Conservation (phyloP, 2,888 invertebrate genomes). For the Pachycephus smyrnensis region DNA sequence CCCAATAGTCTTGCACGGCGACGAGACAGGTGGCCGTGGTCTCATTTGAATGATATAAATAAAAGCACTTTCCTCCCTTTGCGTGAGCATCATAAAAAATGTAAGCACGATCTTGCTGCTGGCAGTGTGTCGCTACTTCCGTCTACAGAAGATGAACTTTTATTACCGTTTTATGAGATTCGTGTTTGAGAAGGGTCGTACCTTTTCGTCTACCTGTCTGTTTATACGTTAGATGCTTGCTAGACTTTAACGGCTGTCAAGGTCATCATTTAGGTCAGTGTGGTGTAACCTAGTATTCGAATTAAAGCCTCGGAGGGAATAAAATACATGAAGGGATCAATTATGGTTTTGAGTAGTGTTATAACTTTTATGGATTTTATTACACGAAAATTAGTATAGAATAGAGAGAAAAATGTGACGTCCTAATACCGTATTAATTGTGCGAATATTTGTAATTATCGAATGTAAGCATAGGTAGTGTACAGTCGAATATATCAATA, state of each 20-base stretch:
- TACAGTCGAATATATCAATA: neutral
- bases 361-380: neutral
- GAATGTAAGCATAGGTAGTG: neutral
- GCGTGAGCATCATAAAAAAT: slow-evolving; percentile 23
- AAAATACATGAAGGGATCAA: neutral
- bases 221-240: neutral
- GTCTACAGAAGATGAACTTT: slow-evolving; percentile 21
- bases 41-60: neutral
- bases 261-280: slow-evolving; percentile 16
- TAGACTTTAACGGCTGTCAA: slow-evolving; percentile 8
- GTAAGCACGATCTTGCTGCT: slow-evolving; percentile 15
- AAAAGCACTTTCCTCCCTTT: slow-evolving; percentile 7
- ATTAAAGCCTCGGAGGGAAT: neutral
- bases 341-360: neutral
- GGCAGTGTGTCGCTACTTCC: slow-evolving; percentile 5
- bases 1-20: neutral
- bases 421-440: neutral
- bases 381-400: neutral
- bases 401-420: too few species aligned
- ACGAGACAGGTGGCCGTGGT: neutral
- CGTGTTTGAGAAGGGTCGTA: slow-evolving; percentile 13
- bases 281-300: slow-evolving; percentile 16
- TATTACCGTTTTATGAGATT: slow-evolving; percentile 22
- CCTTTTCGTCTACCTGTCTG: neutral
- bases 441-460: neutral